These are phyloP conservation scores for Mesoclemmys tuberculata DNA, from an alignment of 2,113 vertebrate genomes.

Conservation along the genomic window DNA sequence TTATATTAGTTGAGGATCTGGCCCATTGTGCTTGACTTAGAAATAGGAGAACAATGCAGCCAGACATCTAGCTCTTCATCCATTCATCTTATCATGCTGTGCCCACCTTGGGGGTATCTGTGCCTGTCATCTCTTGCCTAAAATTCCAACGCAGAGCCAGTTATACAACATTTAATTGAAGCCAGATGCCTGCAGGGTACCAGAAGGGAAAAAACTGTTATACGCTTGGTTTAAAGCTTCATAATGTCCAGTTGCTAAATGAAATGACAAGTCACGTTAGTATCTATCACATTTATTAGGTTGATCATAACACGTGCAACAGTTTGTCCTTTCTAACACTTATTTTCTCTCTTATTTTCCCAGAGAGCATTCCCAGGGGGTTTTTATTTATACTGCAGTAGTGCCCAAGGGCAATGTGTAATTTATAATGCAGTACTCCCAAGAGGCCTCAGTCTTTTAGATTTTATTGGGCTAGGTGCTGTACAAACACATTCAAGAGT, in stretches of 20 bases:
- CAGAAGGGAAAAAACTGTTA: neutral
- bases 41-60: neutral
- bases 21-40: neutral
- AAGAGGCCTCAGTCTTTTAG: conserved; percentile 35
- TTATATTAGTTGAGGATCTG: neutral
- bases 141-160: neutral
- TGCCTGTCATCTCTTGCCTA: neutral
- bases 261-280: neutral
- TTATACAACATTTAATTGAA: neutral
- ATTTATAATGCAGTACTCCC: neutral
- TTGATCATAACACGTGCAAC: conserved; percentile 34
- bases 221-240: neutral
- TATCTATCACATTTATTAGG: conserved; percentile 13
- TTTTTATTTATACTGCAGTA: neutral
- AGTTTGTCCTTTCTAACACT: conserved; percentile 39
- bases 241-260: neutral
- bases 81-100: neutral
- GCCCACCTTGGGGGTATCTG: neutral
- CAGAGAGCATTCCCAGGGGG: conserved; percentile 26
- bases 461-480: conserved; percentile 5
- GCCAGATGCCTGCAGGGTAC: neutral
- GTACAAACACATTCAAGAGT: conserved; percentile 28
- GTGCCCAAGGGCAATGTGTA: conserved; percentile 23
- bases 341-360: conserved; percentile 53
- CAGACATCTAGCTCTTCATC: neutral